Conservation (phyloP, 1,140 invertebrate genomes). For the Thaumatotibia leucotreta region DNA sequence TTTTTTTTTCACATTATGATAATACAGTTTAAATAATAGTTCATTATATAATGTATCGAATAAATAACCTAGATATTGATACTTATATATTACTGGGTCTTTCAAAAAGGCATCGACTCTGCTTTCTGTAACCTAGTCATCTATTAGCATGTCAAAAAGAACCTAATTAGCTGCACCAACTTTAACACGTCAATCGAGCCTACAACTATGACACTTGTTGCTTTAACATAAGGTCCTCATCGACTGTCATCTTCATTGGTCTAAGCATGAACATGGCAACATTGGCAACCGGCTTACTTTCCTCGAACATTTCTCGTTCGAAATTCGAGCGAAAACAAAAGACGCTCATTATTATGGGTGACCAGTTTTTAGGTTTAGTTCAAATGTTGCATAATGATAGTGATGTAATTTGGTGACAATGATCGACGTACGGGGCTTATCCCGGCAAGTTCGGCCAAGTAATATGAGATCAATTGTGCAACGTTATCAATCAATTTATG, state of each 20-base stretch:
- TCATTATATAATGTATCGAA: too few species aligned
- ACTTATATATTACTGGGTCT: neutral
- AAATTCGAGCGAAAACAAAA: too few species aligned
- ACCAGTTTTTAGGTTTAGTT: neutral
- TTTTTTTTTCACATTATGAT: too few species aligned
- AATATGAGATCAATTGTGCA: neutral
- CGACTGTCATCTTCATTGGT: neutral
- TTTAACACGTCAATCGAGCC: neutral
- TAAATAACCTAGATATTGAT: too few species aligned
- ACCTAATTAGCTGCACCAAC: conserved; percentile 27
- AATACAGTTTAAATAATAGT: too few species aligned
- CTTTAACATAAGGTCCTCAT: neutral
- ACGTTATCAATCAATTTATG: neutral
- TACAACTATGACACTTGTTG: neutral
- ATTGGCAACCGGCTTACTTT: neutral
- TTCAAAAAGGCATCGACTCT: neutral
- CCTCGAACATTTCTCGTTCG: neutral
- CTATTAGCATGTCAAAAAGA: conserved; percentile 31
- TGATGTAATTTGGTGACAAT: conserved; percentile 1
- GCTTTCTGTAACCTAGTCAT: neutral
- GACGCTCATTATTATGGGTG: neutral
- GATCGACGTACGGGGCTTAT: neutral
- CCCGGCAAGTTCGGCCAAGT: neutral
- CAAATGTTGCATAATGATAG: conserved; percentile 1
- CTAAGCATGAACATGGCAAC: neutral